Evolutionary conservation across 2,113 vertebrate species (phyloP).

Genomic region (Podiceps cristatus): DNA sequence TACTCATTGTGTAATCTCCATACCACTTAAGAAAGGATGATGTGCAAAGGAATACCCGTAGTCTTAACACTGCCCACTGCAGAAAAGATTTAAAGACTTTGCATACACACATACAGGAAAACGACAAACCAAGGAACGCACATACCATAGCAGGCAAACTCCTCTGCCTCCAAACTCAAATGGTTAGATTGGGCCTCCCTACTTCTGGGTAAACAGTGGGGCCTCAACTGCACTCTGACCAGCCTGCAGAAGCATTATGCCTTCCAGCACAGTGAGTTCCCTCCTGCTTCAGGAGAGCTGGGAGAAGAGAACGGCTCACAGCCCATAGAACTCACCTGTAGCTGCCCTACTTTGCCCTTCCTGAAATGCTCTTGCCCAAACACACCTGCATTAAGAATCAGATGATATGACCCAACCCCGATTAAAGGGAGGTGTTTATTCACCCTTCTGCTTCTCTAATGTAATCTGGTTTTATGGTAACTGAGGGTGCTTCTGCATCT

Average conservation of each 20-base stretch:
- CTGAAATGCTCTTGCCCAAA: background rate
- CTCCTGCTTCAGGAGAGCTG: background rate
- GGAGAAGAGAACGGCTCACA: rapidly evolving
- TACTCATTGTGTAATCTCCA: background rate
- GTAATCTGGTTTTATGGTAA: background rate
- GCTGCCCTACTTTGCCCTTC: background rate
- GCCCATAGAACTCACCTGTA: background rate
- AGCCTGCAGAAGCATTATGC: rapidly evolving
- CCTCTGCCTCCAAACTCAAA: background rate
- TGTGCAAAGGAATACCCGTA: rapidly evolving
- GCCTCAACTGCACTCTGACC: rapidly evolving
- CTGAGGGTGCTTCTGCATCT: background rate
- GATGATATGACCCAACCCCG: background rate
- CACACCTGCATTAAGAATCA: background rate
- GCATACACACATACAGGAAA: rapidly evolving
- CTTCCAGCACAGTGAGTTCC: background rate
- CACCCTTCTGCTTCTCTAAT: background rate
- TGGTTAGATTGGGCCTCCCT: rapidly evolving
- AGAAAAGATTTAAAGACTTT: background rate
- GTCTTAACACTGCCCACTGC: rapidly evolving
- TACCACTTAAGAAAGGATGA: background rate
- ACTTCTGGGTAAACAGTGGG: rapidly evolving
- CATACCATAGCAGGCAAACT: background rate
- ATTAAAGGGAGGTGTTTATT: background rate
- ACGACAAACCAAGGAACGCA: background rate